These are phyloP conservation scores for Plebejus argus DNA, from an alignment of 2,888 invertebrate species.

Conservation along the genomic window DNA sequence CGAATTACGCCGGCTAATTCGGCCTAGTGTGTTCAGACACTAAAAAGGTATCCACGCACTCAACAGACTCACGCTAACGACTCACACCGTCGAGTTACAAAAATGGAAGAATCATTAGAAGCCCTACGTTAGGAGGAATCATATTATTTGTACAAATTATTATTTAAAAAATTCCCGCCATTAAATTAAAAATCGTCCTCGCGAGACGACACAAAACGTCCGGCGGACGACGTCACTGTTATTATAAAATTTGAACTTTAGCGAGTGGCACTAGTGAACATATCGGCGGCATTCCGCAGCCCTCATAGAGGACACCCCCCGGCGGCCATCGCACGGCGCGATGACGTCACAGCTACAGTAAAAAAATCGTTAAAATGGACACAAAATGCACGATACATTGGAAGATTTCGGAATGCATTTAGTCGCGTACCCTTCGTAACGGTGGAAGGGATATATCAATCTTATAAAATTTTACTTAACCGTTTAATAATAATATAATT, in stretches of 20 bases:
- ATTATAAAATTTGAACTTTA: constrained; percentile 34
- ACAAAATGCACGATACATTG: constrained; percentile 63
- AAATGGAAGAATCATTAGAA: constrained; percentile 74
- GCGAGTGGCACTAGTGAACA: constrained; percentile 34
- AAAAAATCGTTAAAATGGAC: constrained; percentile 47
- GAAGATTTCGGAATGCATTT: constrained; percentile 74
- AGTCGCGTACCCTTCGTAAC: constrained; percentile 51
- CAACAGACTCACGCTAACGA: constrained; percentile 47
- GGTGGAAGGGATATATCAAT: constrained; percentile 54
- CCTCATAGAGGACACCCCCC: constrained; percentile 36
- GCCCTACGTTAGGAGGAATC: constrained; percentile 52
- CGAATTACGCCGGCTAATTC: too few species aligned
- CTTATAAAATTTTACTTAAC: constrained; percentile 69
- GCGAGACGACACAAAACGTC: constrained; percentile 30
- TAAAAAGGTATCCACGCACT: constrained; percentile 15
- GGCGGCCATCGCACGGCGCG: constrained; percentile 32
- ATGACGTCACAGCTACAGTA: constrained; percentile 33
- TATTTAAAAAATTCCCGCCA: constrained; percentile 22
- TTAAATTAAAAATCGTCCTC: constrained; percentile 12
- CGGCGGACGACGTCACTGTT: background rate
- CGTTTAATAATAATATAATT: constrained; percentile 51
- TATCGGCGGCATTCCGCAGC: constrained; percentile 23
- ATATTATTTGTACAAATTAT: constrained; percentile 34
- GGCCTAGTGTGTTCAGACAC: too few species aligned
- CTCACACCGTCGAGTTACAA: constrained; percentile 52